A percentile compares a stretch with the other conserved stretches of the same genome.
phyloP scores from a whole-genome alignment of 2,797 vertebrate species.

The Platyrinchus mystaceus region DNA sequence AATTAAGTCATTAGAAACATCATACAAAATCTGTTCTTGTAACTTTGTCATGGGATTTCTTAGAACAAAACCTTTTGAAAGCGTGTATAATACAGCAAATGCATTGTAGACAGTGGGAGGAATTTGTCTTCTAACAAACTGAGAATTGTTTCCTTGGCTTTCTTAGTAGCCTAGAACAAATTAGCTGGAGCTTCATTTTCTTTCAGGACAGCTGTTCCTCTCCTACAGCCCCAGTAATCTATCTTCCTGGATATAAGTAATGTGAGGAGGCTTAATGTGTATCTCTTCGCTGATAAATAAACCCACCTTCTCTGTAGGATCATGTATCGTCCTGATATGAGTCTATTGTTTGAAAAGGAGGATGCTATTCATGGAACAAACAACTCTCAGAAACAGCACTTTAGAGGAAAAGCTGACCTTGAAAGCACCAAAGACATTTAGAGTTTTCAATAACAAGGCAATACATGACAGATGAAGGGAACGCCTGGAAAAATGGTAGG shows the following conservation, averaged over 20 bases:
- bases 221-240: not conserved
- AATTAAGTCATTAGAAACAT: not conserved
- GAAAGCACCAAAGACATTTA: not conserved
- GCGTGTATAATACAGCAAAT: not conserved
- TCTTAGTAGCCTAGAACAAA: not conserved
- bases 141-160: not conserved
- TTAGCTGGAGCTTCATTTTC: not conserved
- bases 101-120: not conserved
- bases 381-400: not conserved
- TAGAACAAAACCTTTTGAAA: not conserved
- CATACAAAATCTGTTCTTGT: not conserved
- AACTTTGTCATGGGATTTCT: not conserved
- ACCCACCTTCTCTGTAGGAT: not conserved
- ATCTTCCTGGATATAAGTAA: not conserved
- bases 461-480: not conserved
- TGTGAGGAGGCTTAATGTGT: not conserved
- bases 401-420: not conserved
- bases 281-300: not conserved
- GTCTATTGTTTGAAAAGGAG: not conserved
- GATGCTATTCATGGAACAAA: not conserved
- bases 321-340: not conserved
- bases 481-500: not conserved
- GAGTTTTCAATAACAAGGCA: not conserved
- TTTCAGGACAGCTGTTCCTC: not conserved
- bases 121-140: not conserved